Conservation (phyloP, 2,888 invertebrate genomes). For the Griposia aprilina region DNA sequence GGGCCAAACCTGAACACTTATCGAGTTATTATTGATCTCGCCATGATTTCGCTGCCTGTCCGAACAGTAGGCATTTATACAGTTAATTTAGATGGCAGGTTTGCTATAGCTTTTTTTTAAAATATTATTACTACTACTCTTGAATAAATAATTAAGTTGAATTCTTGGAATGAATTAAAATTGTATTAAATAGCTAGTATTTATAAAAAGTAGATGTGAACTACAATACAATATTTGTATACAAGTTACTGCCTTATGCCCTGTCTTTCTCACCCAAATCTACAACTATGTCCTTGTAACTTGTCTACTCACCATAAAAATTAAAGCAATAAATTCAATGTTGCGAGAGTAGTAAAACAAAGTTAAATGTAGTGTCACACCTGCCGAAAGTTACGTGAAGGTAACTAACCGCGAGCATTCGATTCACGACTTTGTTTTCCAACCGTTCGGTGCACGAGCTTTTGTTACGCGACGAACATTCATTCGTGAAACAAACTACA, state of each 20-base stretch:
- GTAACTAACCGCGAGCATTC: not conserved
- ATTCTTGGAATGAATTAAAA: constrained; percentile 13
- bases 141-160: constrained; percentile 16
- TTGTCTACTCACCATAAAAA: not conserved
- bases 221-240: constrained; percentile 3
- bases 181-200: not conserved
- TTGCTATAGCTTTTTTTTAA: constrained; percentile 8
- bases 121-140: no score
- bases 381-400: not conserved
- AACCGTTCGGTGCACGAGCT: not conserved
- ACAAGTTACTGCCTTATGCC: not conserved
- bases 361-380: constrained; percentile 8
- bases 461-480: not conserved
- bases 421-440: not conserved
- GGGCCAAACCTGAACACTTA: no score
- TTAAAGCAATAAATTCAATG: not conserved
- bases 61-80: constrained; percentile 25
- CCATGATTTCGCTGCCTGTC: no score
- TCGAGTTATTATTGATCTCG: no score
- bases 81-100: constrained; percentile 50
- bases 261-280: constrained; percentile 6
- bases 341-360: constrained; percentile 5
- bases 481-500: not conserved
- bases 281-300: not conserved
- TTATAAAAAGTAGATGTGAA: not conserved